A percentile compares a stretch with the other conserved stretches of the same genome.
Conservation (phyloP, 1,140 invertebrate genomes). For the Bacillus rossius region DNA sequence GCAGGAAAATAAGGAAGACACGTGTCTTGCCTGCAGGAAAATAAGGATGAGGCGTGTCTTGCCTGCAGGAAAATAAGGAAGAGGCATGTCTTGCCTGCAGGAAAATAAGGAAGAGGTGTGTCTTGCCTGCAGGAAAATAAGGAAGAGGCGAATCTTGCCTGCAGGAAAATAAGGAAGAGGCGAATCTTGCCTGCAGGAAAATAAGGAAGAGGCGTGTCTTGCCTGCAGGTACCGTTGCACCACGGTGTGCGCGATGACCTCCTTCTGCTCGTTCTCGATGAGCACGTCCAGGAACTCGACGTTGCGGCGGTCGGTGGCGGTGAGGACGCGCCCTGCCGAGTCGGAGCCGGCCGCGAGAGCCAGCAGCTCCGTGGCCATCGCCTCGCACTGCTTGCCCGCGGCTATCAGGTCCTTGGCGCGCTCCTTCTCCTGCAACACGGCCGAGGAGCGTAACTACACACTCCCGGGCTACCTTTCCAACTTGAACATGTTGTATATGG, state of each 20-base stretch:
- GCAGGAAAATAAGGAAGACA: too few species aligned
- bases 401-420: slow-evolving; percentile 91
- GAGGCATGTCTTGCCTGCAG: too few species aligned
- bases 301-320: slow-evolving; percentile 86
- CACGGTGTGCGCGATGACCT: slow-evolving; percentile 87
- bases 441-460: neutral
- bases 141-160: too few species aligned
- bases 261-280: slow-evolving; percentile 98
- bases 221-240: slow-evolving; percentile 84
- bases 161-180: too few species aligned
- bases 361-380: slow-evolving; percentile 93
- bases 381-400: slow-evolving; percentile 93
- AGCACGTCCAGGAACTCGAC: slow-evolving; percentile 95
- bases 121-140: too few species aligned
- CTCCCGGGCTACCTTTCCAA: neutral
- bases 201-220: slow-evolving; percentile 42
- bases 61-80: too few species aligned
- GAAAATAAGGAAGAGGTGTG: too few species aligned
- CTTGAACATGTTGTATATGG: too few species aligned
- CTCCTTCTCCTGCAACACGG: slow-evolving; percentile 78
- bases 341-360: slow-evolving; percentile 90
- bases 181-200: too few species aligned
- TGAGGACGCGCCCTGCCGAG: slow-evolving; percentile 86
- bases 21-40: too few species aligned
- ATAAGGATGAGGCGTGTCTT: too few species aligned